phyloP scores from a whole-genome alignment of 2,113 vertebrate species.

The Sciurus niger region DNA sequence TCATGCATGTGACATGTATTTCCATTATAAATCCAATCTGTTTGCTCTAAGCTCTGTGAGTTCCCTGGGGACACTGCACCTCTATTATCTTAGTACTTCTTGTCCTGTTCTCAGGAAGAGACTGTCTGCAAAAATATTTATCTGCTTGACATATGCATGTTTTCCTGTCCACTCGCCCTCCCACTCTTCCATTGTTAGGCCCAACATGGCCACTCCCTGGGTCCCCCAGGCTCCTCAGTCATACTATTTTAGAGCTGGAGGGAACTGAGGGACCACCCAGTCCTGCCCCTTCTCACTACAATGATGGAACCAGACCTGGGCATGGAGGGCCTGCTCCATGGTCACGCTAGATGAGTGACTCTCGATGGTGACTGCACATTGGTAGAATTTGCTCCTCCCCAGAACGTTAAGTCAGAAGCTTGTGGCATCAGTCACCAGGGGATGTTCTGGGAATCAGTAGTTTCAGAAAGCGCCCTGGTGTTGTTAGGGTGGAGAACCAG shows the following conservation, averaged over 20 bases:
- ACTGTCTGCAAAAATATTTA: background rate
- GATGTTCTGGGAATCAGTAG: too few species aligned
- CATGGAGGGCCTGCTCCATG: background rate
- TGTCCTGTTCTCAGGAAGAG: conserved; percentile 37
- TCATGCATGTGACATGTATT: background rate
- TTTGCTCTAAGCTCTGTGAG: background rate
- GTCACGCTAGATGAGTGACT: background rate
- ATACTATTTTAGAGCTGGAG: background rate
- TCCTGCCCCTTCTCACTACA: background rate
- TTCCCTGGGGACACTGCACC: background rate
- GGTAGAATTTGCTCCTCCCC: background rate
- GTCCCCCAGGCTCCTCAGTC: background rate
- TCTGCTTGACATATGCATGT: background rate
- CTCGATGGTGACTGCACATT: fast-evolving
- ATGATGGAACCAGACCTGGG: background rate
- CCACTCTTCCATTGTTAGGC: background rate
- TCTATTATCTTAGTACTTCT: background rate
- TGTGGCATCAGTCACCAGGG: background rate
- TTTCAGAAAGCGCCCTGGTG: background rate
- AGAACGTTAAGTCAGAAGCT: background rate
- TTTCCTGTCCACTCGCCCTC: background rate
- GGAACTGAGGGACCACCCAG: too few species aligned
- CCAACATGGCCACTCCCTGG: background rate
- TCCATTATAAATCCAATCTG: background rate
- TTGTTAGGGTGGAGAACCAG: background rate